phyloP scores from a whole-genome alignment of 2,797 vertebrate species.

The Spinus pinus region DNA sequence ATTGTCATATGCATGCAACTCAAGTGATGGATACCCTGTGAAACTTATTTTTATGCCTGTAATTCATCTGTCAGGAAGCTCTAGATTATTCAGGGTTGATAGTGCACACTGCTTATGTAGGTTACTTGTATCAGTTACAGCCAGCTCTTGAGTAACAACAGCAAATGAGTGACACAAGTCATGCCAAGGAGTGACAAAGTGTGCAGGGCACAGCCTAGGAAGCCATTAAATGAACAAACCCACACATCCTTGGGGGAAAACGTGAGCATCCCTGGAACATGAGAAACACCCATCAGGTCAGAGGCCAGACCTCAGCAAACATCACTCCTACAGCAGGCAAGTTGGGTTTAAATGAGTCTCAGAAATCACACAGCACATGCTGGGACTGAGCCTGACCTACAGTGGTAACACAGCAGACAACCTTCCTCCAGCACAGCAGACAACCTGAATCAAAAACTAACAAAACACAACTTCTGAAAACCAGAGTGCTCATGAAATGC shows the following conservation, averaged over 20 bases:
- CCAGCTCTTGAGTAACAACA: not conserved
- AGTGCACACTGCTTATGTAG: not conserved
- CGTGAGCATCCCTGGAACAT: rapidly evolving
- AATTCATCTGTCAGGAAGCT: not conserved
- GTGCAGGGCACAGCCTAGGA: not conserved
- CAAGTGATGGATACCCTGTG: rapidly evolving
- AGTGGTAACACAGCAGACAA: not conserved
- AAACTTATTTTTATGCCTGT: not conserved
- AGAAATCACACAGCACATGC: not conserved
- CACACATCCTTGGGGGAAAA: not conserved
- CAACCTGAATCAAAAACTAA: not conserved
- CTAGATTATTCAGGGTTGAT: not conserved
- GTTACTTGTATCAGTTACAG: not conserved
- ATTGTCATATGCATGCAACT: not conserved
- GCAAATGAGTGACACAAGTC: not conserved
- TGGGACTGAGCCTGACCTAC: not conserved
- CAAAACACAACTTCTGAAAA: not conserved
- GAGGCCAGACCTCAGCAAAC: not conserved
- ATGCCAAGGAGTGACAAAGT: not conserved
- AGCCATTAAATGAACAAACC: not conserved
- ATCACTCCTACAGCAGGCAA: not conserved
- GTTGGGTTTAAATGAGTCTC: not conserved
- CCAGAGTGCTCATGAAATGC: not conserved
- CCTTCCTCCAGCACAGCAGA: not conserved
- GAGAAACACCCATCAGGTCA: not conserved